Base-by-base conservation (phyloP, 2,113 vertebrate species). In the Rhizomys pruinosus region DNA sequence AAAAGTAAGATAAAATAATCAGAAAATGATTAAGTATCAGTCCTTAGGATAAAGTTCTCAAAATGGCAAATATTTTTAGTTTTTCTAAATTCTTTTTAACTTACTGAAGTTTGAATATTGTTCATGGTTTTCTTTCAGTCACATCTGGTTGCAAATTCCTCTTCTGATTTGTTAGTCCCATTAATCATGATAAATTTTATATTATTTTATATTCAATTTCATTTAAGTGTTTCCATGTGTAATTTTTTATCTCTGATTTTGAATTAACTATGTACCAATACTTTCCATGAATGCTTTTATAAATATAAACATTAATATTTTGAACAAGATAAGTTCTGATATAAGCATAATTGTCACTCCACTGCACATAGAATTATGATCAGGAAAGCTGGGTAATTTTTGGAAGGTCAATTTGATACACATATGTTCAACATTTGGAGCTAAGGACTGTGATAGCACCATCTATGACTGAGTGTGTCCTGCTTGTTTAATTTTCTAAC, bases 111-210 rank as follows among this genome's bases (percentile, higher is more conserved):
- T 37, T 86, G 80, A 89, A 74, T 89, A 80, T 82, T 10, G 22
- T 93, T 85, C 37, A 92, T 15, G 69, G 3, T 66, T 92, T 93
- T 95, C 37, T 89, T 29, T 87, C 34, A 79, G 76, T 7, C 39
- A 87, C 23, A 90, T 63, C 16, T 2, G 2, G 7, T 16, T 91
- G 20, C 27, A 66, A 88, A 84, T 68, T 82, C 93, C 22, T 42
- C 81, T 85, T 89, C 42, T 47, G 87, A 42, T 20, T 71, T 10
- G 71, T 52, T 22, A 76, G 16, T 82, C n/a, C n/a, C 37, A 84
- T 27, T 59, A 72, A 89, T 32, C 7, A 11, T 25, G n/a, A n/a
- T n/a, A 11, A 87, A 66, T 63, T 78, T 89, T 52, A 64, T 39
- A 84, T 57, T 11, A n/a, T 89, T 85, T 90, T 81, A 71, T 94